These are phyloP conservation scores for Eumeta japonica DNA, from an alignment of 1,140 invertebrate genomes.

Conservation along the genomic window DNA sequence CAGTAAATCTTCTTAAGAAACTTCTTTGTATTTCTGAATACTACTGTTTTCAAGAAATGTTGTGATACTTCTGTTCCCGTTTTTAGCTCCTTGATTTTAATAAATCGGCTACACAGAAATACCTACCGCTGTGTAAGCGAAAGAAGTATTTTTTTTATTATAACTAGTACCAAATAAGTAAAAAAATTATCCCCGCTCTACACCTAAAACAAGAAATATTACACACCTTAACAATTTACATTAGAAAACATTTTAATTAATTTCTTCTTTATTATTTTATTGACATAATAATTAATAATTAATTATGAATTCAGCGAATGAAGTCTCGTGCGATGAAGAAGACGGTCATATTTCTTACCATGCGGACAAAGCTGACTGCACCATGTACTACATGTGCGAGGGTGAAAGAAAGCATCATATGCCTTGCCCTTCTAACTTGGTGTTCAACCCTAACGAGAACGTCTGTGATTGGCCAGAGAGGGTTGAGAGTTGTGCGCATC, in stretches of 20 bases:
- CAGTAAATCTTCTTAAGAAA: no score
- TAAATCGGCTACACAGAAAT: no score
- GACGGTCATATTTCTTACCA: slow-evolving; percentile 94
- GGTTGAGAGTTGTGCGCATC: slow-evolving; percentile 82
- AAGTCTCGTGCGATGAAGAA: slow-evolving; percentile 87
- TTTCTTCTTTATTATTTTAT: slow-evolving; percentile 5
- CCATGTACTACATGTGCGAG: slow-evolving; percentile 94
- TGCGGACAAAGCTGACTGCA: slow-evolving; percentile 86
- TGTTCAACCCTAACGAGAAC: slow-evolving; percentile 90
- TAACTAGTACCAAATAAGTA: no score
- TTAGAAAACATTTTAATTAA: neutral
- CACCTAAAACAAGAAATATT: neutral
- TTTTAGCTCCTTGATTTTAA: no score
- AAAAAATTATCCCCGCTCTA: no score
- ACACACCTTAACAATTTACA: slow-evolving; percentile 1
- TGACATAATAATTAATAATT: neutral
- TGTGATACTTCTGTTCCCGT: no score
- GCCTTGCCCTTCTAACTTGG: slow-evolving; percentile 92
- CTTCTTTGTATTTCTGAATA: no score
- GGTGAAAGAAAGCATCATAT: slow-evolving; percentile 94
- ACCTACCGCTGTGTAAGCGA: no score
- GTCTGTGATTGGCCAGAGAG: slow-evolving; percentile 97
- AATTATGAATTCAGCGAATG: slow-evolving; percentile 65
- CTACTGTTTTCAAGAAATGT: no score
- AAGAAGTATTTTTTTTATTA: no score